phyloP scores from a whole-genome alignment of 2,797 vertebrate species.

The Chrosomus eos region DNA sequence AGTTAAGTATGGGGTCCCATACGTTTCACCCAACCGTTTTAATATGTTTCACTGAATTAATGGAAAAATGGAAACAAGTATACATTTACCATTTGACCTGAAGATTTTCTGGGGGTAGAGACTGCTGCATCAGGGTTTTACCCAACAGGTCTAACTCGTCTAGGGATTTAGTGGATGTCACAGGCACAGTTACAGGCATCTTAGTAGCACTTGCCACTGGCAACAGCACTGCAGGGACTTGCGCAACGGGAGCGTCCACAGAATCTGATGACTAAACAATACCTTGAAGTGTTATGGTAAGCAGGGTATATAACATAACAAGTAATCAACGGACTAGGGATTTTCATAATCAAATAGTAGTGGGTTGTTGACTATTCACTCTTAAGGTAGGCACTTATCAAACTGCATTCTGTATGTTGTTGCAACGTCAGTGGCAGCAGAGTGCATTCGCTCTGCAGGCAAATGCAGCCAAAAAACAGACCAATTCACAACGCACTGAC shows the following conservation, averaged over 20 bases:
- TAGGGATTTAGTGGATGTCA: slow-evolving; percentile 79
- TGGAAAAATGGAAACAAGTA: background rate
- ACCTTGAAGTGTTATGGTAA: background rate
- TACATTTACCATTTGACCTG: slow-evolving; percentile 90
- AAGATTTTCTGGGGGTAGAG: slow-evolving; percentile 89
- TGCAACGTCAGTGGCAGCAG: background rate
- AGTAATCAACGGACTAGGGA: background rate
- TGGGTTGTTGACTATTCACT: background rate
- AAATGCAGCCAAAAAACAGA: background rate
- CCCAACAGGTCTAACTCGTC: slow-evolving; percentile 92
- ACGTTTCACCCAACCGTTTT: background rate
- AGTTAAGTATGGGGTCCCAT: too few species aligned
- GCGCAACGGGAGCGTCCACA: slow-evolving; percentile 66
- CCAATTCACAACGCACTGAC: background rate
- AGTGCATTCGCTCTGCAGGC: background rate
- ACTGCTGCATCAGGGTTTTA: slow-evolving; percentile 92
- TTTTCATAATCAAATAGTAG: background rate
- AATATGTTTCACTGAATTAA: background rate
- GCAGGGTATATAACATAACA: background rate
- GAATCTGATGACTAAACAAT: slow-evolving; percentile 80
- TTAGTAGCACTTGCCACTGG: slow-evolving; percentile 66
- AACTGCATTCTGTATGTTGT: background rate
- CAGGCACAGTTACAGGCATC: slow-evolving; percentile 53
- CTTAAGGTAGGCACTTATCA: background rate
- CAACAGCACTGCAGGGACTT: slow-evolving; percentile 63